These are phyloP conservation scores for Sebastes oblongus DNA, from an alignment of 2,797 vertebrate genomes.

Conservation along the genomic window DNA sequence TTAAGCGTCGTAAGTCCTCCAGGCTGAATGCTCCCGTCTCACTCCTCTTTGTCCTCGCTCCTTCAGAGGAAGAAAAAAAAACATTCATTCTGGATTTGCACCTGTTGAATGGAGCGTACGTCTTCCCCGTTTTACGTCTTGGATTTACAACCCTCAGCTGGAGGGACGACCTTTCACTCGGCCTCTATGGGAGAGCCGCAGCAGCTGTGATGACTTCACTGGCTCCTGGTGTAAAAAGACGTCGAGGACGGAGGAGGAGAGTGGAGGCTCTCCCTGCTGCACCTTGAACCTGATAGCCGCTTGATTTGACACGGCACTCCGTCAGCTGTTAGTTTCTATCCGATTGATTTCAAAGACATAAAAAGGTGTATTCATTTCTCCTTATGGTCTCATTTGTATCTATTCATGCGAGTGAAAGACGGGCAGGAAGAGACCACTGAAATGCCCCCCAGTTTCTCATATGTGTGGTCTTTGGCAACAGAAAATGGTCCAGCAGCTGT, in stretches of 20 bases:
- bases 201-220: conserved; percentile 78
- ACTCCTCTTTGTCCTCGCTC: conserved; percentile 43
- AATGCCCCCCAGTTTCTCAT: conserved; percentile 52
- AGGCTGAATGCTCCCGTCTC: conserved; percentile 50
- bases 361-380: conserved; percentile 51
- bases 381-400: conserved; percentile 46
- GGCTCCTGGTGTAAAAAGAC: conserved; percentile 60
- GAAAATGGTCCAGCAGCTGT: conserved; percentile 65
- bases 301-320: conserved; percentile 55
- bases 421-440: conserved; percentile 62
- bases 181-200: conserved; percentile 58
- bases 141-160: conserved; percentile 83
- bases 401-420: conserved; percentile 59
- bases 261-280: conserved; percentile 7
- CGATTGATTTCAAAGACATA: conserved; percentile 46
- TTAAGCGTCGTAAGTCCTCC: conserved; percentile 44
- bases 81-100: conserved; percentile 74
- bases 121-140: conserved; percentile 74
- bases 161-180: conserved; percentile 71
- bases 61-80: conserved; percentile 2
- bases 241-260: background rate
- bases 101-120: conserved; percentile 77
- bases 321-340: conserved; percentile 70
- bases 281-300: conserved; percentile 70
- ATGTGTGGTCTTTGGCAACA: conserved; percentile 66